Evolutionary conservation across 64 coral and sea anemone species (phyloP), one percentile per base, ranked within the genome.

Genomic region (Montipora cactus): DNA sequence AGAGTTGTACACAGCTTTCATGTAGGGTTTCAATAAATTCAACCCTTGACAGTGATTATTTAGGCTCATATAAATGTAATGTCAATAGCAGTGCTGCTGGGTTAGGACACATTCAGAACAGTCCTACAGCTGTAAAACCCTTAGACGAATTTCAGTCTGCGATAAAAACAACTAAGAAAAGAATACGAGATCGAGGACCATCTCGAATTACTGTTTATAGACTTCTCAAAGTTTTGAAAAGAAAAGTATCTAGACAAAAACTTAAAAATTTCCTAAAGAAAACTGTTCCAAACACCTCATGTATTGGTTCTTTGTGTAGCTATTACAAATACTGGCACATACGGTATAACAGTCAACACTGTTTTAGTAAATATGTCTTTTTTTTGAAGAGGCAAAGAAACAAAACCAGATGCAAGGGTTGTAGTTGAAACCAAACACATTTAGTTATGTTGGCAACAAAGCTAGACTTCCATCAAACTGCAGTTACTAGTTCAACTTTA

Each of bases 231-330:
- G 15, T 47, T 47, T 87, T 85, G 14, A 70, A 70, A 25, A 86
- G 23, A 28, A 87, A 44, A 46, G 46, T 8, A 47, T 48, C 67
- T 4, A 13, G 81, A 28, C 59, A 49, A 13, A 87, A 44, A 59
- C 13, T 21, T 19, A 28, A 59, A 59, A 76, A 28, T 89, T 15
- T 59, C 22, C 49, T 77, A 23, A 25, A 25, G 18, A 73, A 77
- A 15, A 89, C 55, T 89, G 19, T 89, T 58, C 87, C 87, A 76
- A 76, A 76, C 87, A 77, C 87, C 87, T 89, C 87, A 76, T 76
- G 52, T 76, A 89, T 89, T 22, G 76, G 72, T 15, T 21, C 49
- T n/a, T 89, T 89, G 87, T 89, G 87, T 86, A 66, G 71, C 61
- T 47, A 84, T 44, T 58, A 44, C 57, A 84, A 84, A 44, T 69